phyloP scores from a whole-genome alignment of 1,140 invertebrate species.

The Pygmarrhopalites habei region DNA sequence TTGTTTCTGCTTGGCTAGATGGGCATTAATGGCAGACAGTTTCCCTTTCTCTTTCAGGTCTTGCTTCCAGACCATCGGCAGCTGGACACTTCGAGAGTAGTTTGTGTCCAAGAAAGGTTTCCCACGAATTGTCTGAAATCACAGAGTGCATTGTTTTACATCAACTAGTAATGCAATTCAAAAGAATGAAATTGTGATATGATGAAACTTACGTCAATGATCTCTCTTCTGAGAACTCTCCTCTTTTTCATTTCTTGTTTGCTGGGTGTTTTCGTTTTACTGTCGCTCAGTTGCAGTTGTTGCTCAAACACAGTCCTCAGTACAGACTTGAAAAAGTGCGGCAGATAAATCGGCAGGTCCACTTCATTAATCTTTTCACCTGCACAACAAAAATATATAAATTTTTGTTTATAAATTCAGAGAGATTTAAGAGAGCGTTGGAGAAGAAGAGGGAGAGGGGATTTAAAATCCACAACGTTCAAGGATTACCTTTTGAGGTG shows the following conservation, averaged over 20 bases:
- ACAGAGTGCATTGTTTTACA: background rate
- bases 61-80: constrained; percentile 4
- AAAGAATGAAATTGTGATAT: background rate
- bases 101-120: constrained; percentile 3
- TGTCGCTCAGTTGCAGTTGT: background rate
- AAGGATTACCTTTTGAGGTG: background rate
- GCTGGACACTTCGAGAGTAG: background rate
- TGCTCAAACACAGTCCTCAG: background rate
- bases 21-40: background rate
- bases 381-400: background rate
- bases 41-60: background rate
- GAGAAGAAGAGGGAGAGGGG: background rate
- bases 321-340: background rate
- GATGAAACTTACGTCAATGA: background rate
- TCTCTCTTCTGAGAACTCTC: background rate
- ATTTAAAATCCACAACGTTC: background rate
- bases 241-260: background rate
- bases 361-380: constrained; percentile 6
- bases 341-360: background rate
- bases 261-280: background rate
- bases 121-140: background rate
- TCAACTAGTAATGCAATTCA: background rate
- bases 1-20: background rate
- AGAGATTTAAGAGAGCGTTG: background rate
- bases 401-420: background rate